A percentile compares a stretch with the other conserved stretches of the same genome.
Evolutionary conservation across 2,113 vertebrate genomes (phyloP).

Genomic region (Phaethornis superciliosus): DNA sequence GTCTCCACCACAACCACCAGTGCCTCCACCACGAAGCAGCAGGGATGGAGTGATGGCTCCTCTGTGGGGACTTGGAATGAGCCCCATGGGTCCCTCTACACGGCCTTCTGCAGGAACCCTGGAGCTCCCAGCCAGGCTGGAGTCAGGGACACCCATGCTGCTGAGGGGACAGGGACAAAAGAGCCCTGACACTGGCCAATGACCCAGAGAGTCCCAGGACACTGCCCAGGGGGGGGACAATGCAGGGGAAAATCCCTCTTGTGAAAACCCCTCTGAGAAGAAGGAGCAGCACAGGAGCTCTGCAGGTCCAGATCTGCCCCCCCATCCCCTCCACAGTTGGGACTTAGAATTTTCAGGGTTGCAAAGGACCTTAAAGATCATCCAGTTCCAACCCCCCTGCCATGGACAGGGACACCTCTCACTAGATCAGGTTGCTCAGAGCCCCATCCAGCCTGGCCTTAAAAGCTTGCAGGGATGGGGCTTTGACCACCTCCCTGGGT

Average conservation of each 20-base stretch:
- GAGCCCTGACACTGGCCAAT: neutral
- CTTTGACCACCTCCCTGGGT: no score
- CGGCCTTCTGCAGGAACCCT: neutral
- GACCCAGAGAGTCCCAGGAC: neutral
- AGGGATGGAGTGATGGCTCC: neutral
- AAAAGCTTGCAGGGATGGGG: no score
- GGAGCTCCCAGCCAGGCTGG: neutral
- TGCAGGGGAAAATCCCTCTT: neutral
- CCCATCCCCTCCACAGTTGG: rapidly evolving
- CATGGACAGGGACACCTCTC: no score
- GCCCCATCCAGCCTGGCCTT: no score
- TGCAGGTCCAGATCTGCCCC: neutral
- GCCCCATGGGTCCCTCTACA: neutral
- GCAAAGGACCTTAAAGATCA: no score
- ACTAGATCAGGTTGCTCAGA: no score
- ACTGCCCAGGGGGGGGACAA: neutral
- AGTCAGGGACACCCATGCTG: rapidly evolving
- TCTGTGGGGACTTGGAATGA: neutral
- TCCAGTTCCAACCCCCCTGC: no score
- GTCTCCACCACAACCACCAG: neutral
- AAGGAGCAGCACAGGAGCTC: neutral
- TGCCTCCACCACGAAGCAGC: rapidly evolving
- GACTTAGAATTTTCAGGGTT: no score
- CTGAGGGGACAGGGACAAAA: neutral
- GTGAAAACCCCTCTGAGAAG: neutral